These are phyloP conservation scores for Pelodiscus sinensis DNA, from an alignment of 2,113 vertebrate species.

Conservation along the genomic window DNA sequence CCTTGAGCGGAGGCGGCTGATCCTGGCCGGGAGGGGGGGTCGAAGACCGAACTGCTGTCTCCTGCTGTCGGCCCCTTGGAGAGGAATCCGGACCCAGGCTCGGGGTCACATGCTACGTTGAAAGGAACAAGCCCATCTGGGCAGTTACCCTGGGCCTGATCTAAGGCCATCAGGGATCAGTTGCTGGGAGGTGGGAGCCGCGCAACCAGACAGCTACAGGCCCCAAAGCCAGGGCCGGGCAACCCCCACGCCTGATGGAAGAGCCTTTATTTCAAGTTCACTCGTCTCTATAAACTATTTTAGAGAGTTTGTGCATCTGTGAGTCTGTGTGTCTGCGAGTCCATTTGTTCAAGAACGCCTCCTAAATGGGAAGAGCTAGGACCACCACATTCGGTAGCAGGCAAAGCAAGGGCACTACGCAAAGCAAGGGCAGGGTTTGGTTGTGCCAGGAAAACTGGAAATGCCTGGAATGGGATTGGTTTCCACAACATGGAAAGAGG, in stretches of 20 bases:
- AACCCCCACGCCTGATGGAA: not conserved
- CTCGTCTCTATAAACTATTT: not conserved
- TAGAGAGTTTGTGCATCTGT: too few relatives aligned
- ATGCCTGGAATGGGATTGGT: too few relatives aligned
- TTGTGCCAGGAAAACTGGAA: too few relatives aligned
- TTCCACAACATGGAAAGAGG: too few relatives aligned
- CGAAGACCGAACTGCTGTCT: not conserved
- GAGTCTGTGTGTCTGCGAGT: too few relatives aligned
- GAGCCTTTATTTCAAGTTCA: not conserved
- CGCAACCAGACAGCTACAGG: not conserved
- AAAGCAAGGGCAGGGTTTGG: too few relatives aligned
- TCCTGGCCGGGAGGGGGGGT: rapidly evolving
- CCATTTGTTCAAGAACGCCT: too few relatives aligned
- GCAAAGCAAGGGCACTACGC: too few relatives aligned
- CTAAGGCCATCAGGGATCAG: not conserved
- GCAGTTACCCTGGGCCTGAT: not conserved
- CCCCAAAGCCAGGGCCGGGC: too few relatives aligned
- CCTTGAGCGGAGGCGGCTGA: rapidly evolving
- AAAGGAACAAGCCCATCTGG: not conserved
- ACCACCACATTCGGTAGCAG: too few relatives aligned
- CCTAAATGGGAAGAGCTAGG: too few relatives aligned
- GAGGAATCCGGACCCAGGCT: not conserved
- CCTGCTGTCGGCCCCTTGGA: not conserved
- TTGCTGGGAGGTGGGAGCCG: not conserved
- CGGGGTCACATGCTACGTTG: not conserved